phyloP scores from a whole-genome alignment of 1,140 invertebrate species.

The Bathynomus jamesi region DNA sequence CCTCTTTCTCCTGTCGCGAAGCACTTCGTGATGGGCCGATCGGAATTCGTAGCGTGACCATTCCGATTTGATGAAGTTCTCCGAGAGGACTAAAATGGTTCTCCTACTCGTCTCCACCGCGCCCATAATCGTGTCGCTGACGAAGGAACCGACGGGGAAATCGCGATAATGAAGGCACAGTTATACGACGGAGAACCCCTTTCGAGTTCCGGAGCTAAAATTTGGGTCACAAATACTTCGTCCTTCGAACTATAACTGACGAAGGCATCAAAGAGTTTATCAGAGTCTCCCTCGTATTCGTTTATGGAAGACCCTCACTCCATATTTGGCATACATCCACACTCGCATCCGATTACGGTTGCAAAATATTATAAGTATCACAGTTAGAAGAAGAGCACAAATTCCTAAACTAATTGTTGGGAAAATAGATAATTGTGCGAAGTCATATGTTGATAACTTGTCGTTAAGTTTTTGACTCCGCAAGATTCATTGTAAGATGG shows the following conservation, averaged over 20 bases:
- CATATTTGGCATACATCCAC: constrained; percentile 82
- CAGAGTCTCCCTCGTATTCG: constrained; percentile 54
- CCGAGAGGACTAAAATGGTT: constrained; percentile 83
- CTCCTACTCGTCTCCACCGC: constrained; percentile 79
- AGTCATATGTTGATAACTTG: constrained; percentile 19
- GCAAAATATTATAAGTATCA: constrained; percentile 62
- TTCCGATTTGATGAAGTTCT: constrained; percentile 87
- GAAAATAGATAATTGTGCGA: constrained; percentile 62
- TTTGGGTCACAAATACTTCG: constrained; percentile 79
- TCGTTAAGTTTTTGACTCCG: constrained; percentile 4
- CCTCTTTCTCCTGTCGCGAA: constrained; percentile 67
- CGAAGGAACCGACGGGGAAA: constrained; percentile 68
- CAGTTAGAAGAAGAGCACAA: constrained; percentile 55
- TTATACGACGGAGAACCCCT: constrained; percentile 69
- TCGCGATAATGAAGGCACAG: constrained; percentile 84
- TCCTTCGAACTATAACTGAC: constrained; percentile 88
- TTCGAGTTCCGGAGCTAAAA: constrained; percentile 74
- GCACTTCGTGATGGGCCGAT: constrained; percentile 79
- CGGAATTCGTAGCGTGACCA: constrained; percentile 91
- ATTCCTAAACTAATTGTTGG: constrained; percentile 61
- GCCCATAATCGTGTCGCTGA: constrained; percentile 81
- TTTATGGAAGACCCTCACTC: constrained; percentile 56
- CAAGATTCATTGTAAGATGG: constrained; percentile 27
- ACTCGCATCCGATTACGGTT: constrained; percentile 80
- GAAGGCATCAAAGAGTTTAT: constrained; percentile 88